Base-by-base conservation (phyloP, 2,888 invertebrate species). In the Odontocerum albicorne region DNA sequence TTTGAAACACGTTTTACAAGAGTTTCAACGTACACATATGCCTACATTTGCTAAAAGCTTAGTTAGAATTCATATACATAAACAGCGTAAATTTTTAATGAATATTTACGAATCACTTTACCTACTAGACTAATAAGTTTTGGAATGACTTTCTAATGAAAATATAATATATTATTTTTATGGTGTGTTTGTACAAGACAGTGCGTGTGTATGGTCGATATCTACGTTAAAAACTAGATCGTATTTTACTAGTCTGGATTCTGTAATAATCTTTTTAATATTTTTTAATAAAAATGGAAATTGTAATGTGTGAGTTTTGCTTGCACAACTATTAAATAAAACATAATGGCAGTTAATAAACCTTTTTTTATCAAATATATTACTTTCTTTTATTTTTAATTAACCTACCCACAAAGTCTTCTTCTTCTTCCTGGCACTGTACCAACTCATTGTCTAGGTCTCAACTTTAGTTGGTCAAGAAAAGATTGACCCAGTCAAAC, bases 191-290 rank as follows among this genome's bases (percentile, higher is more conserved):
- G 40, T 56, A 51, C 46, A 46, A 16, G 40, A 31, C 22, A 40
- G 45, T 35, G 35, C 36, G 47, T 47, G 4, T 32, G 31, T 35
- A 36, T 22, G 21, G 31, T 40, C n/a, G n/a, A n/a, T n/a, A n/a
- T n/a, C n/a, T n/a, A n/a, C n/a, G n/a, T n/a, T n/a, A n/a, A 20
- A 47, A 32, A 36, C 52, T 57, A 57, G 51, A 45, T 32, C 44
- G 53, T 57, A 57, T 51, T 57, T 57, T 49, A 49, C 57, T 57
- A 57, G 57, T 57, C 57, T 50, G 15, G 39, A 42, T 17, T 20
- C 40, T 50, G 49, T 50, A 50, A 50, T 50, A 32, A 50, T 49
- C 31, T 16, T 35, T 39, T n/a, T 49, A 49, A 39, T 42, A 15
- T 42, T 31, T 16, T 38, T 8, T 38, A 16, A 6, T 38, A 38